phyloP scores from a whole-genome alignment of 2,888 invertebrate genomes.

The Apamea anceps region DNA sequence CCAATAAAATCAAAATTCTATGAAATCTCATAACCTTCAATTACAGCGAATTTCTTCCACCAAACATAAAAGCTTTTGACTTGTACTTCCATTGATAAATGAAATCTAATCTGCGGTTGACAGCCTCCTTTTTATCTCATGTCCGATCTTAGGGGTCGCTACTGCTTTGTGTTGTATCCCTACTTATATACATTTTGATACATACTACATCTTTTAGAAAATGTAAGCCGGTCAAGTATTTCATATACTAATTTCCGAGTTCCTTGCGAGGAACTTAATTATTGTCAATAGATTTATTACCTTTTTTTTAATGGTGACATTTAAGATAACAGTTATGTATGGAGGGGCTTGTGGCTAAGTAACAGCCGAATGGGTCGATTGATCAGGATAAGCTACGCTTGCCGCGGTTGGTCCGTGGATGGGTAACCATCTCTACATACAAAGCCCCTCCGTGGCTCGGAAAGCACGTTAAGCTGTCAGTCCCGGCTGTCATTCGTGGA shows the following conservation, averaged over 20 bases:
- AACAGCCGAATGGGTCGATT: no score
- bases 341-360: no score
- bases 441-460: no score
- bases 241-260: neutral
- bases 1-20: neutral
- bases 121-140: conserved; percentile 42
- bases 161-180: neutral
- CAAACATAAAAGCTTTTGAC: conserved; percentile 32
- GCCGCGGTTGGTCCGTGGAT: no score
- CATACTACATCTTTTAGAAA: neutral
- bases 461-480: no score
- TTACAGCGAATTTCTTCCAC: neutral
- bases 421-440: no score
- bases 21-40: conserved; percentile 2
- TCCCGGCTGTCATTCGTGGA: no score
- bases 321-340: neutral
- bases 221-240: neutral
- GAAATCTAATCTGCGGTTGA: conserved; percentile 47
- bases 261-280: neutral
- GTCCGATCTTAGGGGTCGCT: conserved; percentile 29
- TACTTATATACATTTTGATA: neutral
- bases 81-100: conserved; percentile 43
- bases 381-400: no score
- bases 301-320: neutral
- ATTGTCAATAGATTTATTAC: neutral